Conservation (phyloP, 2,888 invertebrate species). For the Coelopa pilipes region DNA sequence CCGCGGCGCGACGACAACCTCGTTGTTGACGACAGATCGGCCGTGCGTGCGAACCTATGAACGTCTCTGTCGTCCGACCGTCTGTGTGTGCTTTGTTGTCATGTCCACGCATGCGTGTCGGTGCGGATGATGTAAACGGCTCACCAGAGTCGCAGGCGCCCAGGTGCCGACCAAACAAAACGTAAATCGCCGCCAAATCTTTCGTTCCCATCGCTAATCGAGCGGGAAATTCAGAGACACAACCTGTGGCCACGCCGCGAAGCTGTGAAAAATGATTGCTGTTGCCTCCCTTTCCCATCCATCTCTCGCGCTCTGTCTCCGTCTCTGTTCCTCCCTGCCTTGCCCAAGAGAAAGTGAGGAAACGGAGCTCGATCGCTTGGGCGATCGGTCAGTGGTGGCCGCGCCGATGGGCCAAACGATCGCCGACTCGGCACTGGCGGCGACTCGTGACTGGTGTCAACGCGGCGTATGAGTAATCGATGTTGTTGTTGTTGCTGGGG, state of each 20-base stretch:
- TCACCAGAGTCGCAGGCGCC: background rate
- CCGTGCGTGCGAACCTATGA: background rate
- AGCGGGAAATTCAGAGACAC: conserved; percentile 15
- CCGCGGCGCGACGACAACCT: background rate
- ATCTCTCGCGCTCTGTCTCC: background rate
- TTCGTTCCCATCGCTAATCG: conserved; percentile 6
- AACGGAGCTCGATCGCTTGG: conserved; percentile 3
- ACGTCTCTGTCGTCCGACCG: too few relatives aligned
- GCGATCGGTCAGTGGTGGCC: conserved; percentile 10
- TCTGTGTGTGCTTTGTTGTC: too few relatives aligned
- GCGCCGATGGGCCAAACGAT: too few relatives aligned
- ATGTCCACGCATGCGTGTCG: too few relatives aligned
- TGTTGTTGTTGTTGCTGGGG: too few relatives aligned
- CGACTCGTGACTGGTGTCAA: too few relatives aligned
- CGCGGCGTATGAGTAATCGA: too few relatives aligned
- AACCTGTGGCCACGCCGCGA: conserved; percentile 9
- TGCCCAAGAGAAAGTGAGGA: conserved; percentile 21
- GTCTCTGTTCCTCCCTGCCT: too few relatives aligned
- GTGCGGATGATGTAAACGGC: background rate
- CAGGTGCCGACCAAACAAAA: conserved; percentile 2
- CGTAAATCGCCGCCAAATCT: conserved; percentile 20
- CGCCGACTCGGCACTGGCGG: too few relatives aligned
- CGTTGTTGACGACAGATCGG: background rate
- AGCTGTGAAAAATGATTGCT: background rate
- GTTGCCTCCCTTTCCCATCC: background rate